Evolutionary conservation across 2,888 invertebrate genomes (phyloP).

Genomic region (Oxycera nigricornis): DNA sequence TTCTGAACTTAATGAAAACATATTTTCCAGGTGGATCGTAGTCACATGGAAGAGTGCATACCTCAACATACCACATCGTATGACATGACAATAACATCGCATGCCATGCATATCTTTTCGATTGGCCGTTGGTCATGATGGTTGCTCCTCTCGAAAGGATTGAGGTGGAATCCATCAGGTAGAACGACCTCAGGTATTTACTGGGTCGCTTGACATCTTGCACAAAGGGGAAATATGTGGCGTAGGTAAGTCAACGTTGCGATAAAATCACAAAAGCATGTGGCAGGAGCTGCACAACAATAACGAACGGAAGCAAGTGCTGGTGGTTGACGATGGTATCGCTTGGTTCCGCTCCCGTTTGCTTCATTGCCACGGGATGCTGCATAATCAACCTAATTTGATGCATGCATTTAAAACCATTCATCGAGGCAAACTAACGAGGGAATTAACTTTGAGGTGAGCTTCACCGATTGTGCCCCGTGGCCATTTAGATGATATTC

Average conservation of each 20-base stretch:
- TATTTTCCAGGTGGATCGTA: neutral
- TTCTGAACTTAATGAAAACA: too few relatives aligned
- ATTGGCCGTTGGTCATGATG: neutral
- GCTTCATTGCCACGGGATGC: neutral
- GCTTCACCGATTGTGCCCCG: neutral
- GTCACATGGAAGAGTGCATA: neutral
- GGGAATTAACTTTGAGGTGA: neutral
- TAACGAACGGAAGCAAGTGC: neutral
- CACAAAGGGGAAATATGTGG: constrained; percentile 3
- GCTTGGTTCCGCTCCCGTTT: neutral
- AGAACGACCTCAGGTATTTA: constrained; percentile 18
- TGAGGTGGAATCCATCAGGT: constrained; percentile 16
- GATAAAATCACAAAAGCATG: neutral
- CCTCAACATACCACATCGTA: neutral
- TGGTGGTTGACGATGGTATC: too few relatives aligned
- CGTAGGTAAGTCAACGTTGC: neutral
- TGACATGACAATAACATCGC: neutral
- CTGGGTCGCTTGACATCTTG: constrained; percentile 6
- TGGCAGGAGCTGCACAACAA: neutral
- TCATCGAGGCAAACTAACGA: neutral
- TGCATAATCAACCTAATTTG: constrained; percentile 1
- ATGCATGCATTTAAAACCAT: neutral
- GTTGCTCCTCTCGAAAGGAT: constrained; percentile 4
- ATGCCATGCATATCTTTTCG: neutral
- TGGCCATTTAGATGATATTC: neutral